Evolutionary conservation across 2,113 vertebrate genomes (phyloP), one percentile per base, ranked within the genome.

Genomic region (Empidonax alnorum): DNA sequence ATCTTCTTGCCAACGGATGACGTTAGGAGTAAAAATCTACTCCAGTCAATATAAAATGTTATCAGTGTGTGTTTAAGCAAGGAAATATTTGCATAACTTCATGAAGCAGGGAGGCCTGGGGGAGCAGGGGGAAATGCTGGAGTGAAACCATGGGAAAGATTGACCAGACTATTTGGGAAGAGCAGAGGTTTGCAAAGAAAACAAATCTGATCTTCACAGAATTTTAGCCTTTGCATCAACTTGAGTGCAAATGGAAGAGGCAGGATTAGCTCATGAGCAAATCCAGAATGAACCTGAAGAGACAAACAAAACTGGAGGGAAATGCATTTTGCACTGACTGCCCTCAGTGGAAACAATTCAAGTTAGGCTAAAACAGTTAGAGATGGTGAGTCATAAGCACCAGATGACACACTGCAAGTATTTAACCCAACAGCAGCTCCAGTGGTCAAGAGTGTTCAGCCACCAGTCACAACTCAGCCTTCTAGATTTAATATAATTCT

Each of bases 61-160:
- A 77, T 69, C 62, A 69, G 7, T 65, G 87, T 87, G 81, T 96
- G 59, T 50, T 84, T 91, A 69, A 90, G 46, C 30, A 94, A 83
- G 39, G 59, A 69, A 96, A 85, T 91, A 95, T 87, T 93, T 93
- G 66, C 39, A 33, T 83, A 67, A 71, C 46, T 80, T 58, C 30
- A 27, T 74, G 71, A 74, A 87, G 37, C n/a, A 72, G 82, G 28
- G 78, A 85, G n/a, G 33, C 53, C 46, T 67, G 25, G 28, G 19
- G 17, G 3, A 24, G 20, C 11, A 10, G 9, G 20, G 58, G 25
- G 25, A 47, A 84, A 87, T 4, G 10, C 20, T 68, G 30, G 35
- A 80, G 68, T 47, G 69, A 74, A 87, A 74, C 33, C 61, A 24
- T 7, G 7, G 33, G 37, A 94, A 91, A 86, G 37, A 78, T 27